A percentile compares a stretch with the other conserved stretches of the same genome.
These are phyloP conservation scores for Delphinapterus leucas DNA, from an alignment of 2,113 vertebrate species.

Conservation along the genomic window DNA sequence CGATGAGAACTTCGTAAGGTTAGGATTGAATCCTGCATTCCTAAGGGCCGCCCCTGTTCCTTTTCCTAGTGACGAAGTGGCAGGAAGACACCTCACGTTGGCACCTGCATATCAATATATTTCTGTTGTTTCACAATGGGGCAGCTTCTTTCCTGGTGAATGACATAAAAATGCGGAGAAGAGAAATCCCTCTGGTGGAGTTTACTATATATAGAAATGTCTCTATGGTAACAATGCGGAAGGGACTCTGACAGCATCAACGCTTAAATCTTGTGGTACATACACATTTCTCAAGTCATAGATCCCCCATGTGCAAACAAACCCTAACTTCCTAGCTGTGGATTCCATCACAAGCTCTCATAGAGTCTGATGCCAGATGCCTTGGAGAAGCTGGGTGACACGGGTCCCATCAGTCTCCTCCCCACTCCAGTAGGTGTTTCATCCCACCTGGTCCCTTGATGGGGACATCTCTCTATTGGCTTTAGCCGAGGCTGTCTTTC, in stretches of 20 bases:
- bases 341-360: neutral
- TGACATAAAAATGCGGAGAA: neutral
- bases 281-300: neutral
- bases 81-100: neutral
- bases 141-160: neutral
- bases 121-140: neutral
- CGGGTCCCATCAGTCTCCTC: neutral
- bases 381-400: neutral
- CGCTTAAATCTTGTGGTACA: neutral
- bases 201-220: neutral
- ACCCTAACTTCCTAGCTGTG: neutral
- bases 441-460: neutral
- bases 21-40: neutral
- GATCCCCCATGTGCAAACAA: neutral
- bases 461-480: accelerated
- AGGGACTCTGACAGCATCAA: neutral
- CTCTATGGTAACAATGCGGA: neutral
- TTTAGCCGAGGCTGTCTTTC: neutral
- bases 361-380: neutral
- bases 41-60: accelerated
- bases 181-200: neutral
- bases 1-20: neutral
- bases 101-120: neutral
- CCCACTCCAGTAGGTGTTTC: no score
- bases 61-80: neutral